A percentile compares a stretch with the other conserved stretches of the same genome.
These are phyloP conservation scores for Meandrusa payeni DNA, from an alignment of 2,888 invertebrate species.

Conservation along the genomic window DNA sequence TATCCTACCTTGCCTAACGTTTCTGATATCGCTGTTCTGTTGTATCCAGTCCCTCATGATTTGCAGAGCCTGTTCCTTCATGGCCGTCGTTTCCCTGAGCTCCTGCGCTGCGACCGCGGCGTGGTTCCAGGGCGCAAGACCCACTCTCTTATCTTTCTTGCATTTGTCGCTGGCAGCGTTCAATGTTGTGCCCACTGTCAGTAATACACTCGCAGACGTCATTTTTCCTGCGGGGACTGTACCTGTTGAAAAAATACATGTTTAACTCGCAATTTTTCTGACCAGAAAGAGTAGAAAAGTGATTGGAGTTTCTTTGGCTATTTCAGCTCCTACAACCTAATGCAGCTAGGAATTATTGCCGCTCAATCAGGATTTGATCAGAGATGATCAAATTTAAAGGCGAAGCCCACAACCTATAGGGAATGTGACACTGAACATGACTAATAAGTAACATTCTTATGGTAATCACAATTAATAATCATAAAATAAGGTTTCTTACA, in stretches of 20 bases:
- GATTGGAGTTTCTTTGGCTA: no score
- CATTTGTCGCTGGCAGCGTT: constrained; percentile 51
- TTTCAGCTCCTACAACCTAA: no score
- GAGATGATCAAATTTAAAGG: no score
- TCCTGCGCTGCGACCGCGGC: constrained; percentile 82
- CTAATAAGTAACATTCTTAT: no score
- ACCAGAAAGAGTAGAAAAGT: no score
- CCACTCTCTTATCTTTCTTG: constrained; percentile 50
- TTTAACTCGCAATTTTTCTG: no score
- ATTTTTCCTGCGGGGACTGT: constrained; percentile 37
- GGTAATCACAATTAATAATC: no score
- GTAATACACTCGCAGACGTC: constrained; percentile 65
- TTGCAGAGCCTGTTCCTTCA: constrained; percentile 82
- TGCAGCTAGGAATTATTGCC: no score
- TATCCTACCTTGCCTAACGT: constrained; percentile 84
- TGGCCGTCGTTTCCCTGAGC: constrained; percentile 84
- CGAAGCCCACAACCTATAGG: no score
- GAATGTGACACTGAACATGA: no score
- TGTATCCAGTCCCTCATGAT: constrained; percentile 86
- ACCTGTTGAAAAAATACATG: constrained; percentile 13
- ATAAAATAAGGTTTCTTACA: no score
- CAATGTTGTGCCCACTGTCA: constrained; percentile 65
- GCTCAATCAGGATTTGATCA: no score
- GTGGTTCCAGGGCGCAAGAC: constrained; percentile 42
- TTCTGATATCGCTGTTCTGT: constrained; percentile 84